Evolutionary conservation across 1,140 invertebrate species (phyloP).

Genomic region (Choristoneura fumiferana): DNA sequence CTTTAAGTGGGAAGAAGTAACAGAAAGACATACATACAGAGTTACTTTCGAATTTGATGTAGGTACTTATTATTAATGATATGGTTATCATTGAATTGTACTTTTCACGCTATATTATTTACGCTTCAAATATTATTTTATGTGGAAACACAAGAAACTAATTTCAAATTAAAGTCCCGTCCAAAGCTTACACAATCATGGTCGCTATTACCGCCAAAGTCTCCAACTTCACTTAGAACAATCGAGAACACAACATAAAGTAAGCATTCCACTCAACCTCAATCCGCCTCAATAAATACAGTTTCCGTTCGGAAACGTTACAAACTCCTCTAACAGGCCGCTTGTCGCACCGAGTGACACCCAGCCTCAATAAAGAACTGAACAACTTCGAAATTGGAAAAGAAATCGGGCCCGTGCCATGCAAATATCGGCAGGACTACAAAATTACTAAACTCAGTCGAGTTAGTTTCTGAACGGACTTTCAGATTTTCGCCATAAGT

Average conservation of each 20-base stretch:
- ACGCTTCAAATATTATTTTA: too few relatives aligned
- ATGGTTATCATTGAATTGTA: too few relatives aligned
- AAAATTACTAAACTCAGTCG: slow-evolving; percentile 51
- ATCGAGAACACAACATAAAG: neutral
- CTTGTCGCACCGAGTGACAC: slow-evolving; percentile 44
- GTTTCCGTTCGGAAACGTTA: slow-evolving; percentile 7
- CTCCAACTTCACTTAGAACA: neutral
- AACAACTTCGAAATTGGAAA: slow-evolving; percentile 62
- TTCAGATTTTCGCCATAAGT: slow-evolving; percentile 2
- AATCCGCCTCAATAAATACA: slow-evolving; percentile 1
- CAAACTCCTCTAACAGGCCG: slow-evolving; percentile 6
- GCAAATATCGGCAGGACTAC: slow-evolving; percentile 44
- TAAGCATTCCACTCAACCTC: neutral
- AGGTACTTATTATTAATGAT: too few relatives aligned
- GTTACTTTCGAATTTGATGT: too few relatives aligned
- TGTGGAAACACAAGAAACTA: too few relatives aligned
- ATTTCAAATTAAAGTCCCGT: neutral
- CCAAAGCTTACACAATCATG: neutral
- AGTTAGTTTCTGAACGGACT: slow-evolving; percentile 11
- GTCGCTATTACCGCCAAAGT: neutral
- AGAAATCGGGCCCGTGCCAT: slow-evolving; percentile 46
- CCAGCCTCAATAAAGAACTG: slow-evolving; percentile 47
- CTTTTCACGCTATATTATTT: too few relatives aligned
- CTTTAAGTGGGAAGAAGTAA: too few relatives aligned
- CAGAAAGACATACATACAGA: too few relatives aligned